phyloP scores from a whole-genome alignment of 1,140 invertebrate genomes.

The Pentalonia nigronervosa region DNA sequence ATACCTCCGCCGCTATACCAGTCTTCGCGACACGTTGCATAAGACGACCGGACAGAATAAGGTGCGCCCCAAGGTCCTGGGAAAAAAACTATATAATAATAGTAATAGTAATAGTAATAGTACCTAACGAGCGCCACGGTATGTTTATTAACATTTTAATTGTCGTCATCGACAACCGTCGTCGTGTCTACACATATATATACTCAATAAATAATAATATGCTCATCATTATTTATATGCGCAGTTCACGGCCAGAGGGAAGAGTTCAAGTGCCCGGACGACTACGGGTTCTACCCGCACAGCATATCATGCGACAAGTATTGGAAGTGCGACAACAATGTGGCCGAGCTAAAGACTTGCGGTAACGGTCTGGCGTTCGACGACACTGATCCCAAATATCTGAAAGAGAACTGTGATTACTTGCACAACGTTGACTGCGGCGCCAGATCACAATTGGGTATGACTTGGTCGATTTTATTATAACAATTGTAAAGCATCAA shows the following conservation, averaged over 20 bases:
- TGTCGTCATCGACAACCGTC: not conserved
- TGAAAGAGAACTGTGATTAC: slow-evolving; percentile 94
- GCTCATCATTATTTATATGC: slow-evolving; percentile 11
- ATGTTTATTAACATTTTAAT: slow-evolving; percentile 5
- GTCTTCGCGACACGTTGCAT: slow-evolving; percentile 29
- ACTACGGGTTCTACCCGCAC: slow-evolving; percentile 93
- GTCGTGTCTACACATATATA: not conserved
- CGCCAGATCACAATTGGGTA: slow-evolving; percentile 82
- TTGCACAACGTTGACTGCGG: slow-evolving; percentile 95
- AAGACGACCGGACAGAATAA: slow-evolving; percentile 31
- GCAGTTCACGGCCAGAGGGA: slow-evolving; percentile 68
- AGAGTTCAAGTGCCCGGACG: slow-evolving; percentile 91
- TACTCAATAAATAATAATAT: slow-evolving; percentile 5
- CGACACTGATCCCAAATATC: slow-evolving; percentile 83
- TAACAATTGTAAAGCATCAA: not conserved
- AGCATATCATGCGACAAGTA: slow-evolving; percentile 91
- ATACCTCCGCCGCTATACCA: not conserved
- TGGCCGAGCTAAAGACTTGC: slow-evolving; percentile 88
- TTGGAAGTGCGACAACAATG: slow-evolving; percentile 92
- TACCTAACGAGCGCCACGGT: not conserved
- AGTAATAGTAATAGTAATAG: not conserved
- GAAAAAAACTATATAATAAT: slow-evolving; percentile 34
- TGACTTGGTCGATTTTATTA: not conserved
- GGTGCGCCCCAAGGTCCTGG: slow-evolving; percentile 34
- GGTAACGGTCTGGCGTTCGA: slow-evolving; percentile 94